phyloP scores from a whole-genome alignment of 2,113 vertebrate genomes.

The Pavo muticus region DNA sequence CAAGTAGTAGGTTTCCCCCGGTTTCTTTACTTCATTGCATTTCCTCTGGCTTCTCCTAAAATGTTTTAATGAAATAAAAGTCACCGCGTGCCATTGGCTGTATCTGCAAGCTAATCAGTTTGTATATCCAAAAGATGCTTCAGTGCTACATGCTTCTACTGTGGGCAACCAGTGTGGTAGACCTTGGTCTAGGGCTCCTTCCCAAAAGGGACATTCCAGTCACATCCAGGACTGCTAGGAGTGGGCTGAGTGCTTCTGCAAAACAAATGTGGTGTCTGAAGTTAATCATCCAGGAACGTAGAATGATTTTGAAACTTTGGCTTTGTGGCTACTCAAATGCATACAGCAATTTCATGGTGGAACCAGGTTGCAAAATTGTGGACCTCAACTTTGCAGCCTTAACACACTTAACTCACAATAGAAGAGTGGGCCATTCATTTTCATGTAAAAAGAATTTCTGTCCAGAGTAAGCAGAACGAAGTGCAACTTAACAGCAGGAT shows the following conservation, averaged over 20 bases:
- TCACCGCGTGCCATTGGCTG: not conserved
- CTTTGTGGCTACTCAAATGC: not conserved
- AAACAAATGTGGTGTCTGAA: not conserved
- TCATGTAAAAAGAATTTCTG: not conserved
- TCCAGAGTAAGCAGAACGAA: not conserved
- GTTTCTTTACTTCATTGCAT: not conserved
- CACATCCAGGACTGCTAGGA: not conserved
- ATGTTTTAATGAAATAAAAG: not conserved
- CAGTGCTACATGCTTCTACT: not conserved
- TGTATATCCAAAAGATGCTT: not conserved
- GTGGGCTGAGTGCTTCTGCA: not conserved
- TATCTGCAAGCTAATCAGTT: not conserved
- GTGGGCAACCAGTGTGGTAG: not conserved
- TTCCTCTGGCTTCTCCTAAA: not conserved
- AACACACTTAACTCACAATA: not conserved
- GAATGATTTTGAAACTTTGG: not conserved
- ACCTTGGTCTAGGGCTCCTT: not conserved
- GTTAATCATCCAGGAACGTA: not conserved
- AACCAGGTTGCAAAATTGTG: not conserved
- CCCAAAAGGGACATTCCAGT: not conserved
- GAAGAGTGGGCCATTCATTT: not conserved
- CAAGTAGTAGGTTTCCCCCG: not conserved
- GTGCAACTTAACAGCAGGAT: not conserved
- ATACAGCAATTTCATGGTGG: not conserved
- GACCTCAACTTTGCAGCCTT: not conserved